phyloP scores from a whole-genome alignment of 2,113 vertebrate genomes.

The Beaufortia kweichowensis region DNA sequence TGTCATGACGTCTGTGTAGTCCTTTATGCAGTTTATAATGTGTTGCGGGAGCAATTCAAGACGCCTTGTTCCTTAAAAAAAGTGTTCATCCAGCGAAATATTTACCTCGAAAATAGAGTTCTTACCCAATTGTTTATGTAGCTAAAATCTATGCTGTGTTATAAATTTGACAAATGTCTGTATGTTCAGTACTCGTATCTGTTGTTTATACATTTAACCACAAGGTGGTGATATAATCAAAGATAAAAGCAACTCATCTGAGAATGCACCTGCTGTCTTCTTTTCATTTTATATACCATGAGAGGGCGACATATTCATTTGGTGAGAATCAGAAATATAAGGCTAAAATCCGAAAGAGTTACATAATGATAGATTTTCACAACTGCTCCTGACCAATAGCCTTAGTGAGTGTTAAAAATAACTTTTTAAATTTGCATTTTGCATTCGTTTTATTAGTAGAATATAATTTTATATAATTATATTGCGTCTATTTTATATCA shows the following conservation, averaged over 20 bases:
- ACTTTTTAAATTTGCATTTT: not conserved
- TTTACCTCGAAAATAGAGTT: too few relatives aligned
- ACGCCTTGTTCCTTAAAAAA: too few relatives aligned
- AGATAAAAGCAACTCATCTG: constrained; percentile 9
- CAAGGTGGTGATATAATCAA: constrained; percentile 49
- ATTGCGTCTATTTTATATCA: too few relatives aligned
- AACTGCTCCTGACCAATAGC: not conserved
- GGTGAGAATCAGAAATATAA: not conserved
- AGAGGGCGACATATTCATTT: not conserved
- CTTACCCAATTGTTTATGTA: too few relatives aligned
- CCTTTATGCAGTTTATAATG: too few relatives aligned
- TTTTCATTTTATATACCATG: not conserved
- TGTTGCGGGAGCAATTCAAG: too few relatives aligned
- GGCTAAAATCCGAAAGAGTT: not conserved
- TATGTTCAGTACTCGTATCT: not conserved
- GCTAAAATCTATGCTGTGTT: too few relatives aligned
- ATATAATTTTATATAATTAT: too few relatives aligned
- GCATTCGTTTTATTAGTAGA: not conserved
- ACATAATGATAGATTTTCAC: not conserved
- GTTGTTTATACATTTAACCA: constrained; percentile 29
- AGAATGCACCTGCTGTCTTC: not conserved
- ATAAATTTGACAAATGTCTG: too few relatives aligned
- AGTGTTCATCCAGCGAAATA: too few relatives aligned
- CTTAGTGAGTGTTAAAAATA: not conserved
- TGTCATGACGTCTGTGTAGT: too few relatives aligned